A percentile compares a stretch with the other conserved stretches of the same genome.
These are phyloP conservation scores for Cabera pusaria DNA, from an alignment of 2,888 invertebrate species.

Conservation along the genomic window DNA sequence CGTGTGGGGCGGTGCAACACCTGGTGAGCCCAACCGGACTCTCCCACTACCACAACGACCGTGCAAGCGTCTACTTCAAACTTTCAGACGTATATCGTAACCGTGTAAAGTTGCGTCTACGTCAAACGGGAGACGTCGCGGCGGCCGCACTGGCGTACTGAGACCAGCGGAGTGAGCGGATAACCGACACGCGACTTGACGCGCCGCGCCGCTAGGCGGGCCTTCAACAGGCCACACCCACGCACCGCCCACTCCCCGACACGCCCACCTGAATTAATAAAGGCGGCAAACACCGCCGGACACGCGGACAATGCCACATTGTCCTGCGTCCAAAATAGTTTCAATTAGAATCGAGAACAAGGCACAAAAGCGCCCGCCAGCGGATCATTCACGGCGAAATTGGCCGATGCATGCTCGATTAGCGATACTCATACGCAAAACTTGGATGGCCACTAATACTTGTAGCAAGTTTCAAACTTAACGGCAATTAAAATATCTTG, in stretches of 20 bases:
- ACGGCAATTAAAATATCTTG: too few species aligned
- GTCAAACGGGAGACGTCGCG: constrained; percentile 68
- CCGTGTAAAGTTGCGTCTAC: constrained; percentile 52
- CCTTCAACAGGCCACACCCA: constrained; percentile 49
- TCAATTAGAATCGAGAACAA: constrained; percentile 78
- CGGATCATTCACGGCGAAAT: constrained; percentile 72
- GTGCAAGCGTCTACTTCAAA: constrained; percentile 31
- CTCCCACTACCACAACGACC: constrained; percentile 39
- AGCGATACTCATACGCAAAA: constrained; percentile 49
- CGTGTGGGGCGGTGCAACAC: constrained; percentile 61
- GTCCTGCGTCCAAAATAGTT: constrained; percentile 81
- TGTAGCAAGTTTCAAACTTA: too few species aligned
- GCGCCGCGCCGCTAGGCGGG: constrained; percentile 56
- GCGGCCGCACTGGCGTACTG: constrained; percentile 60
- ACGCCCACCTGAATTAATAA: constrained; percentile 82
- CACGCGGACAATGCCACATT: constrained; percentile 81
- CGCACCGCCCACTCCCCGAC: constrained; percentile 58
- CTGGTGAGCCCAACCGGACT: constrained; percentile 38
- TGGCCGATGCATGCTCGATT: constrained; percentile 69
- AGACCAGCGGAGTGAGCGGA: constrained; percentile 30
- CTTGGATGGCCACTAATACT: too few species aligned
- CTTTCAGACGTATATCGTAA: constrained; percentile 43
- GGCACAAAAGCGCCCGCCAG: constrained; percentile 71
- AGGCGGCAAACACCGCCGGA: constrained; percentile 80
- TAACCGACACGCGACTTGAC: constrained; percentile 46